Percentiles rank a stretch among this genome's conserved stretches.
phyloP scores from a whole-genome alignment of 2,797 vertebrate genomes.

The Sebastes elongatus region DNA sequence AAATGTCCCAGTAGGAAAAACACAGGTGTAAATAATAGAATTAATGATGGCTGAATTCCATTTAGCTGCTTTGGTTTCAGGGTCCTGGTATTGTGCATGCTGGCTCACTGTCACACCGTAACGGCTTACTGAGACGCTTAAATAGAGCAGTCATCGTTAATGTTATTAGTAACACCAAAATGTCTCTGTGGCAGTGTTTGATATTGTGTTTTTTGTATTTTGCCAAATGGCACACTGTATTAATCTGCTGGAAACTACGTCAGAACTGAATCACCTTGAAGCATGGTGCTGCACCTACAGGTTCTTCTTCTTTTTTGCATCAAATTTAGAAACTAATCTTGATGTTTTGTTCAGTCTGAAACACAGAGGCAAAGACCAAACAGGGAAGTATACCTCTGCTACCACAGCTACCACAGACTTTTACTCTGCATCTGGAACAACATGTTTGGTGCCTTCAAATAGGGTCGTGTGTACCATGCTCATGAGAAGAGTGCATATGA shows the following conservation, averaged over 20 bases:
- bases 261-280: background rate
- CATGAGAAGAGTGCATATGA: no score
- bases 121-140: background rate
- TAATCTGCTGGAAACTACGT: background rate
- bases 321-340: background rate
- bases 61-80: conserved; percentile 7
- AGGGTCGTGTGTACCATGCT: no score
- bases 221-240: background rate
- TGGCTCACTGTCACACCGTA: background rate
- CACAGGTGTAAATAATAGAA: conserved; percentile 1
- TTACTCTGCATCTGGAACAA: background rate
- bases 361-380: background rate
- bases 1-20: background rate
- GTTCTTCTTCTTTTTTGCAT: background rate
- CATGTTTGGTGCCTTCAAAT: no score
- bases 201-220: background rate
- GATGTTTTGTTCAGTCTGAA: background rate
- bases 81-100: background rate
- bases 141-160: background rate
- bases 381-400: background rate
- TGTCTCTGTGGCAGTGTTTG: background rate
- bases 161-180: background rate
- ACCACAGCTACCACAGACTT: background rate
- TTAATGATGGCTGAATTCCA: background rate
- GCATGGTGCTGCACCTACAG: background rate